These are phyloP conservation scores for Lytechinus pictus DNA, from an alignment of 35 echinoderm and acorn worm species.

Conservation along the genomic window DNA sequence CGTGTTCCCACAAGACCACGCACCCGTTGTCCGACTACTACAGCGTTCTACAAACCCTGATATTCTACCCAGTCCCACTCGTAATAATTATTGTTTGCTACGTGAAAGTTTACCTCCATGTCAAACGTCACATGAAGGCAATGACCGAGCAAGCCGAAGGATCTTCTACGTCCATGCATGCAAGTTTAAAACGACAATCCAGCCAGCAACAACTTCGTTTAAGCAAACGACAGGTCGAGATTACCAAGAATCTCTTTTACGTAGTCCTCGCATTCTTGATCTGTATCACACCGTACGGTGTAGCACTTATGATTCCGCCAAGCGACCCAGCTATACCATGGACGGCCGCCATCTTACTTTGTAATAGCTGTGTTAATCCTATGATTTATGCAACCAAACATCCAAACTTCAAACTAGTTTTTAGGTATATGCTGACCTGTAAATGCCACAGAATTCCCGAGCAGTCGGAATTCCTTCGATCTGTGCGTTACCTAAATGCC, in stretches of 20 bases:
- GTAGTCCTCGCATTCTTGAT: slow-evolving; percentile 81
- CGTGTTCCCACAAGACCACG: slow-evolving; percentile 75
- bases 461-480: slow-evolving; percentile 34
- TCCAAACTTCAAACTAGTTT: slow-evolving; percentile 84
- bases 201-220: slow-evolving; percentile 34
- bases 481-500: neutral
- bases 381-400: slow-evolving; percentile 91
- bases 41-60: slow-evolving; percentile 67
- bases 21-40: slow-evolving; percentile 66
- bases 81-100: slow-evolving; percentile 76
- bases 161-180: slow-evolving; percentile 57
- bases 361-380: slow-evolving; percentile 79
- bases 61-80: slow-evolving; percentile 78
- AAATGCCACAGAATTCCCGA: slow-evolving; percentile 66
- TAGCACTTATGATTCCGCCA: slow-evolving; percentile 78
- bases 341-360: slow-evolving; percentile 74
- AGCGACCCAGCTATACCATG: slow-evolving; percentile 88
- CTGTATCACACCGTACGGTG: slow-evolving; percentile 73
- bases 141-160: slow-evolving; percentile 66
- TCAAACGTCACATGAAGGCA: slow-evolving; percentile 63
- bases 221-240: slow-evolving; percentile 74
- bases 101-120: slow-evolving; percentile 69
- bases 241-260: slow-evolving; percentile 89
- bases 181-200: slow-evolving; percentile 42
- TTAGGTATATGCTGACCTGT: slow-evolving; percentile 70